Percentiles rank a stretch among this genome's conserved stretches.
Evolutionary conservation across 2,888 invertebrate genomes (phyloP).

Genomic region (Notodonta dromedarius): DNA sequence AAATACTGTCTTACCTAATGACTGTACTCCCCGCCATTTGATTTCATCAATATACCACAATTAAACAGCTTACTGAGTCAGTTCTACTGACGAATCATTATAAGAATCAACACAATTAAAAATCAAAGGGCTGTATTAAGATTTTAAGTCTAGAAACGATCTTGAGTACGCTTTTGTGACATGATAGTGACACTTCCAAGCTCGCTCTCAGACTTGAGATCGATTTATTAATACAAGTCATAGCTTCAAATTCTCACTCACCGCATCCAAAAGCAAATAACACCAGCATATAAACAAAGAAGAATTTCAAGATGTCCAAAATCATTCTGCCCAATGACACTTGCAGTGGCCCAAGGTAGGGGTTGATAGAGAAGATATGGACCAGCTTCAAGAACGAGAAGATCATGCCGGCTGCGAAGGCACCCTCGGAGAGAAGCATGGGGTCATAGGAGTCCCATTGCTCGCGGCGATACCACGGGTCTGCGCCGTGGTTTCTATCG

Average conservation of each 20-base stretch:
- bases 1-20: too few relatives aligned
- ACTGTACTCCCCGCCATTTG: too few relatives aligned
- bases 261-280: slow-evolving; percentile 98
- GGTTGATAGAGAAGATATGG: slow-evolving; percentile 98
- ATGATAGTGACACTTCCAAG: too few relatives aligned
- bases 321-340: slow-evolving; percentile 97
- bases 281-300: slow-evolving; percentile 96
- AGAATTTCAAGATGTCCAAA: slow-evolving; percentile 97
- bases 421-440: slow-evolving; percentile 95
- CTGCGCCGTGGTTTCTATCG: slow-evolving; percentile 87
- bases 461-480: slow-evolving; percentile 94
- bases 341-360: slow-evolving; percentile 96
- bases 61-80: too few relatives aligned
- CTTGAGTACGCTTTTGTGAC: too few relatives aligned
- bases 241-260: slow-evolving; percentile 61
- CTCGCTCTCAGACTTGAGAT: too few relatives aligned
- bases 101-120: too few relatives aligned
- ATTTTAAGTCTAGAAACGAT: too few relatives aligned
- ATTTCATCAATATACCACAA: too few relatives aligned
- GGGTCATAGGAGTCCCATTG: slow-evolving; percentile 98
- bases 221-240: too few relatives aligned
- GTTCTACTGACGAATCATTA: too few relatives aligned
- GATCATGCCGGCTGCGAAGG: slow-evolving; percentile 98
- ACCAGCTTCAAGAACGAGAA: slow-evolving; percentile 97
- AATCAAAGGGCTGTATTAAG: too few relatives aligned